Evolutionary conservation across 2,797 vertebrate genomes (phyloP), one percentile per base, ranked within the genome.

Genomic region (Hoplostethus atlanticus): DNA sequence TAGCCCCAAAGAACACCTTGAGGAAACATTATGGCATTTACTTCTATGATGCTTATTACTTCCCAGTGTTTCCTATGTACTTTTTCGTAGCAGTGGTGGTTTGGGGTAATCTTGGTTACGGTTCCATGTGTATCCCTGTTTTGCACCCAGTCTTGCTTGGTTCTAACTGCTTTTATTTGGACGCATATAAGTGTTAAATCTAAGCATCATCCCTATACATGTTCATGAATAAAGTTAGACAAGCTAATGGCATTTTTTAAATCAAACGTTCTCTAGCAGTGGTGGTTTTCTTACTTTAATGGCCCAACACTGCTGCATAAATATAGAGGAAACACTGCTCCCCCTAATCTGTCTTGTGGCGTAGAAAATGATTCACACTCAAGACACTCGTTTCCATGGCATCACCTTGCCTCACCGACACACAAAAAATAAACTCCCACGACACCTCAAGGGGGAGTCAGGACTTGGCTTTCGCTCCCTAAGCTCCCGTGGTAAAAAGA

Each of bases 1-100:
- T 73, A 83, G 88, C 89, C 89, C 91, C 89, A 92, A 91, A 92
- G 89, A 92, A 89, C 80, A 87, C 68, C 74, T 73, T 13, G 73
- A 70, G 52, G 77, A 91, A 91, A 84, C 72, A 84, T 79, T 15
- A 64, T 48, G 71, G 84, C 83, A 84, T 89, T 87, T 85, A 87
- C 71, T 74, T 84, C 64, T 83, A 73, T 52, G 68, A 89, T 83
- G 77, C 80, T 87, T 68, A 66, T 81, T 77, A 79, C 76, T 87
- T 80, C 67, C 62, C 53, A 77, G 85, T 88, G 81, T 89, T 84
- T 87, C 71, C 48, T 28, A 15, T 6, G 4, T 82, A 52, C 60
- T 55, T 47, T 68, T 81, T 84, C 70, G 76, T 74, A 59, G 63
- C 63, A 15, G 82, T 68, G 72, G 84, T 87, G 76, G 77, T 77